A percentile compares a stretch with the other conserved stretches of the same genome.
Conservation (phyloP, 2,797 vertebrate species). For the Vireo griseus region DNA sequence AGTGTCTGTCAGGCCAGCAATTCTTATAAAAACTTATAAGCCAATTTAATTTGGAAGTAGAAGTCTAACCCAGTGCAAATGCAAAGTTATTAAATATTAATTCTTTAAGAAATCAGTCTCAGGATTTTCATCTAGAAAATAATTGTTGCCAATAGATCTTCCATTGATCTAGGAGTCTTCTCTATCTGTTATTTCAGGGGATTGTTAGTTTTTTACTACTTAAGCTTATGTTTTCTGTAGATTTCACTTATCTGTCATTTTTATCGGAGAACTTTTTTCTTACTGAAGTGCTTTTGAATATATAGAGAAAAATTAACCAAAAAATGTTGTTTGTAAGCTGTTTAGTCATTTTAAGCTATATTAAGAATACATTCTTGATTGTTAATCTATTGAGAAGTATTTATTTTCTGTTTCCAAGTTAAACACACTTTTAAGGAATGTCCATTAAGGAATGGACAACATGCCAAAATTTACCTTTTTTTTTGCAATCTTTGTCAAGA, state of each 20-base stretch:
- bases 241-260: not conserved
- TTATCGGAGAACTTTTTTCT: not conserved
- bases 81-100: constrained; percentile 29
- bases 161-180: not conserved
- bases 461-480: not conserved
- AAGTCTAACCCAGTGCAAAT: not conserved
- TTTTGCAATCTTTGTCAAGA: not conserved
- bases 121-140: not conserved
- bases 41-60: constrained; percentile 32
- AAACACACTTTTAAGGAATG: not conserved
- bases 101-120: constrained; percentile 16
- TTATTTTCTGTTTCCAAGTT: not conserved
- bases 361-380: not conserved
- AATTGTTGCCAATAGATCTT: not conserved
- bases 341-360: not conserved
- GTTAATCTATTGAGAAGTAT: not conserved
- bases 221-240: not conserved
- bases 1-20: not conserved
- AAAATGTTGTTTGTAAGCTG: not conserved
- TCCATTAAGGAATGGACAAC: not conserved
- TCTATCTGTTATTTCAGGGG: not conserved
- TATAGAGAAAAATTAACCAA: not conserved
- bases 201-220: not conserved
- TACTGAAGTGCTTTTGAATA: not conserved
- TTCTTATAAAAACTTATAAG: constrained; percentile 35